Evolutionary conservation across 2,797 vertebrate genomes (phyloP).

Genomic region (Sebastes elongatus): DNA sequence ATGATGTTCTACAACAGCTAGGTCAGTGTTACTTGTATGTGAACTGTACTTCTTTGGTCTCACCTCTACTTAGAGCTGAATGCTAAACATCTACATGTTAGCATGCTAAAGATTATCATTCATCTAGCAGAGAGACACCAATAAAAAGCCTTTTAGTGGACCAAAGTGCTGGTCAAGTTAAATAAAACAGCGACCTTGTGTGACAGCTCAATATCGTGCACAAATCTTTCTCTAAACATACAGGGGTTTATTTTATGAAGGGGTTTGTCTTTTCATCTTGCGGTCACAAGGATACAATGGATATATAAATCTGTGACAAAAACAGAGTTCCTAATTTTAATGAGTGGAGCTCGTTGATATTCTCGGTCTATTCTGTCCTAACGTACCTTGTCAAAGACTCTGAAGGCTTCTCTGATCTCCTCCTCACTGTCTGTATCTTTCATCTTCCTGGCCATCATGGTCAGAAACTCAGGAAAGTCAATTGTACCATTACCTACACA

Average conservation of each 20-base stretch:
- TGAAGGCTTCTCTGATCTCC: conserved; percentile 92
- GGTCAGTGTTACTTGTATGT: not conserved
- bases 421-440: conserved; percentile 94
- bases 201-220: not conserved
- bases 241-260: not conserved
- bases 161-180: not conserved
- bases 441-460: conserved; percentile 95
- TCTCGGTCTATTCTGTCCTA: not conserved
- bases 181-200: not conserved
- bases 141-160: not conserved
- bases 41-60: not conserved
- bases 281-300: not conserved
- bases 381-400: conserved; percentile 91
- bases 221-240: not conserved
- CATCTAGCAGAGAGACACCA: not conserved
- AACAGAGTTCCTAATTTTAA: not conserved
- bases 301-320: not conserved
- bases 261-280: not conserved
- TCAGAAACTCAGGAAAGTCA: conserved; percentile 92
- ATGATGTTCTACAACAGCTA: not conserved
- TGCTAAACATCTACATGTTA: not conserved
- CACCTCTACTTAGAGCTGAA: not conserved
- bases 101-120: not conserved
- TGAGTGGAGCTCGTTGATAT: not conserved
- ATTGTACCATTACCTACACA: conserved; percentile 89